phyloP scores from a whole-genome alignment of 2,797 vertebrate species.

The Typhlichthys subterraneus region DNA sequence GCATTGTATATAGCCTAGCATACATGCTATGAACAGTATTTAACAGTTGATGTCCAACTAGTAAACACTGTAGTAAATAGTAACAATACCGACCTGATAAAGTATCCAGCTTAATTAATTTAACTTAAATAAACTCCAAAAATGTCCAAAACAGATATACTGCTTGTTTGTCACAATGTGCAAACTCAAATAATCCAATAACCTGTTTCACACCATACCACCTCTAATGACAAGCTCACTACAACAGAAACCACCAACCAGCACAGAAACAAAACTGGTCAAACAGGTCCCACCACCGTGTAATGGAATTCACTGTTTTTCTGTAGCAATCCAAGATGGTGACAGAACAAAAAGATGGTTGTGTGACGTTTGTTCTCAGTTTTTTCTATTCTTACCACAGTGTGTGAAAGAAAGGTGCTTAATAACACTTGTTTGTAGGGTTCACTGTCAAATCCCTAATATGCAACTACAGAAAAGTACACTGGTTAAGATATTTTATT shows the following conservation, averaged over 20 bases:
- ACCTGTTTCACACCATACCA: conserved; percentile 73
- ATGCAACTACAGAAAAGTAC: too few species aligned
- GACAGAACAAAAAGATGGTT: conserved; percentile 7
- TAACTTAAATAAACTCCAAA: conserved; percentile 15
- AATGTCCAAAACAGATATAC: conserved; percentile 19
- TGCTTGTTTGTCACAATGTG: conserved; percentile 37
- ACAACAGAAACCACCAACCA: conserved; percentile 48
- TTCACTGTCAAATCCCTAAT: too few species aligned
- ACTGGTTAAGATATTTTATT: too few species aligned
- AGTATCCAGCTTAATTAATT: too few species aligned
- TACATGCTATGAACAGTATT: too few species aligned
- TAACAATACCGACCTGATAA: too few species aligned
- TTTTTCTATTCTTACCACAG: conserved; percentile 20
- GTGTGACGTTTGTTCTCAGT: neutral
- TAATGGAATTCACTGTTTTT: conserved; percentile 25
- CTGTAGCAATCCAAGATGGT: conserved; percentile 19
- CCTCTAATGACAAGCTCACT: conserved; percentile 51
- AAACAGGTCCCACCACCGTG: conserved; percentile 43
- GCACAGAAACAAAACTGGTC: conserved; percentile 56
- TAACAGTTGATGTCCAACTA: too few species aligned
- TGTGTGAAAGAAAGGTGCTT: neutral
- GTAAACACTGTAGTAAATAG: too few species aligned
- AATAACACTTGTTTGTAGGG: neutral
- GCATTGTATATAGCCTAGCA: too few species aligned
- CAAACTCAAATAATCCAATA: conserved; percentile 46